Conservation (phyloP, 1,140 invertebrate species). For the Cecropterus lyciades region DNA sequence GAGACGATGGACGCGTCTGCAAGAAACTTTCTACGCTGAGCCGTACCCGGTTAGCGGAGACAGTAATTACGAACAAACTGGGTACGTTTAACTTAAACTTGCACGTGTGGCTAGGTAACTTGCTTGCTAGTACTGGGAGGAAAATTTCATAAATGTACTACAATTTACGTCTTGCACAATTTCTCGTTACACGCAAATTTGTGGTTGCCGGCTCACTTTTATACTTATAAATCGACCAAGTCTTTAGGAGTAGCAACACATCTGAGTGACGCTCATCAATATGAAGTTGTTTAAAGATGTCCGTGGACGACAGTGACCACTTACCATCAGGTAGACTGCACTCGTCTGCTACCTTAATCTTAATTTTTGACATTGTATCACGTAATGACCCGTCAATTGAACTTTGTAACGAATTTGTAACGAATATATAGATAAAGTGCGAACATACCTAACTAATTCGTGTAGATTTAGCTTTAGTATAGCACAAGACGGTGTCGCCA, state of each 20-base stretch:
- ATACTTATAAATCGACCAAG: no score
- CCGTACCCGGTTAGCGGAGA: conserved; percentile 31
- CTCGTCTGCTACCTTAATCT: no score
- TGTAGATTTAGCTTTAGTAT: conserved; percentile 33
- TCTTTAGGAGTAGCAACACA: no score
- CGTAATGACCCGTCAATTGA: no score
- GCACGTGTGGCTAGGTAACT: conserved; percentile 27
- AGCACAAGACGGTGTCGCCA: conserved; percentile 34
- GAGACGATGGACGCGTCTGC: conserved; percentile 42
- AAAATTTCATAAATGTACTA: conserved; percentile 24
- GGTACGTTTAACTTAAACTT: conserved; percentile 24
- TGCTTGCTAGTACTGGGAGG: conserved; percentile 25
- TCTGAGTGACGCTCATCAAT: no score
- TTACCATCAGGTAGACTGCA: no score
- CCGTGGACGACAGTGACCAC: no score
- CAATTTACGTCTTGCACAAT: conserved; percentile 9
- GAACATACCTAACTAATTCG: conserved; percentile 8
- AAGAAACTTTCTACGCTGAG: conserved; percentile 37
- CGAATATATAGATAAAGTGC: no score
- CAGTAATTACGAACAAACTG: conserved; percentile 35
- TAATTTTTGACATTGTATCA: no score
- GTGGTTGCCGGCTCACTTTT: no score
- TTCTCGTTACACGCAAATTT: background rate
- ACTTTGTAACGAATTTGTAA: no score
- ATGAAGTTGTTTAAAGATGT: no score